Evolutionary conservation across 2,797 vertebrate genomes (phyloP), one percentile per base, ranked within the genome.

Genomic region (Steatocranus sp.): DNA sequence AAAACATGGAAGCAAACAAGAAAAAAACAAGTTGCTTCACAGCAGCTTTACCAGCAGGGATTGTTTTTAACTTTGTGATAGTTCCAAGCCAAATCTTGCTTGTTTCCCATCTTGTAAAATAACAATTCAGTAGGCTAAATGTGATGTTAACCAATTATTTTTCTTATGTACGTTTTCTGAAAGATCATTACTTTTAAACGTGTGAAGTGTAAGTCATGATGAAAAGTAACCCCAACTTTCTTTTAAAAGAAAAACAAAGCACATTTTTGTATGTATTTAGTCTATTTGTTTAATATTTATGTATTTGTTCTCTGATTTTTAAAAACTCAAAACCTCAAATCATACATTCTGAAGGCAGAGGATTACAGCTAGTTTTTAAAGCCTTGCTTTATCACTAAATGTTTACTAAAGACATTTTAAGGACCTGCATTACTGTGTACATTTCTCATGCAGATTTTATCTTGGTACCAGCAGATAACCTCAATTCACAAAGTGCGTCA

Each of bases 91-190:
- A 6, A 38, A 7, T 63, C 0, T 23, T 38, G 0, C 34, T 66
- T 20, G 5, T 38, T 63, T 38, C n/a, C 58, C 38, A 70, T 43
- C 3, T 27, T 70, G 38, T 70, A 41, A 68, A 46, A 18, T 18
- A 70, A 27, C 9, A 1, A 27, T 70, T 46, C 23, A 0, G 25
- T 1, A 18, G 6, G 10, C 15, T 70, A 18, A 27, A 46, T 70
- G 2, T 46, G 41, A 70, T 8, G 15, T 27, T 27, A 27, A 18
- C 6, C 15, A 46, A 11, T 18, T 46, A 18, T 46, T 70, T 70
- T 70, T 4, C 38, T 7, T 0, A 2, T 17, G 23, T 15, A 0
- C 0, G 0, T 70, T 46, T 70, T 46, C 15, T 70, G 38, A 46
- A 70, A 46, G 0, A 0, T 18, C 18, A 4, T 38, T 20, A 63